A percentile compares a stretch with the other conserved stretches of the same genome.
Evolutionary conservation across 2,113 vertebrate genomes (phyloP).

Genomic region (Ceuthmochares aereus): DNA sequence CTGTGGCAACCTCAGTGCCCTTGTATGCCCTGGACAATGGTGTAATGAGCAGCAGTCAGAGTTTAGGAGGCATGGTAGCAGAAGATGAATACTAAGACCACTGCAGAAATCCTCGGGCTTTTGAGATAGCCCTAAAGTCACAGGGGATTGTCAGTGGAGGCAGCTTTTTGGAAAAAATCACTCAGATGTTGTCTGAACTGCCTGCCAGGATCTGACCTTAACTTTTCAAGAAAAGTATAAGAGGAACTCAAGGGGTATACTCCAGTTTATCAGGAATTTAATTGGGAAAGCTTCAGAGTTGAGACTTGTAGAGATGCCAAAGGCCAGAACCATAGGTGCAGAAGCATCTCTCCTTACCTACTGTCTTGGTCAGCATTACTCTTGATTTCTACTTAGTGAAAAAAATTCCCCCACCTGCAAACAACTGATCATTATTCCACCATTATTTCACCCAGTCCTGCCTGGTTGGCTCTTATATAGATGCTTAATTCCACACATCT

Average conservation of each 20-base stretch:
- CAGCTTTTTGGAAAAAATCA: background rate
- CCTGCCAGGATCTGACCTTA: background rate
- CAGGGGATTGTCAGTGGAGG: background rate
- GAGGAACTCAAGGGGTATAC: background rate
- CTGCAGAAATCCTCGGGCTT: background rate
- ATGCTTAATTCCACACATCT: background rate
- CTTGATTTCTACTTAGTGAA: background rate
- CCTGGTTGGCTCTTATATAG: background rate
- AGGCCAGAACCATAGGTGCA: background rate
- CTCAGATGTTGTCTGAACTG: background rate
- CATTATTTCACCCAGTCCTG: background rate
- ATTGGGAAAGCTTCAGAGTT: background rate
- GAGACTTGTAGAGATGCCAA: background rate
- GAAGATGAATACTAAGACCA: background rate
- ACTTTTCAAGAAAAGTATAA: background rate
- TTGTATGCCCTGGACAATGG: background rate
- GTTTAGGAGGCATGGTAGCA: background rate
- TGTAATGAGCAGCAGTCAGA: background rate
- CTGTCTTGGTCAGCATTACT: background rate
- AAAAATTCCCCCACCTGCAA: background rate
- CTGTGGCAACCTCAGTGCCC: background rate
- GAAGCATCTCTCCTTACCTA: background rate
- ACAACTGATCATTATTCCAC: background rate
- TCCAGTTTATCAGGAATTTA: background rate
- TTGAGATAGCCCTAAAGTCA: background rate